Base-by-base conservation (phyloP, 53 echinoderm and acorn worm genomes). In the Holothuria leucospilota region DNA sequence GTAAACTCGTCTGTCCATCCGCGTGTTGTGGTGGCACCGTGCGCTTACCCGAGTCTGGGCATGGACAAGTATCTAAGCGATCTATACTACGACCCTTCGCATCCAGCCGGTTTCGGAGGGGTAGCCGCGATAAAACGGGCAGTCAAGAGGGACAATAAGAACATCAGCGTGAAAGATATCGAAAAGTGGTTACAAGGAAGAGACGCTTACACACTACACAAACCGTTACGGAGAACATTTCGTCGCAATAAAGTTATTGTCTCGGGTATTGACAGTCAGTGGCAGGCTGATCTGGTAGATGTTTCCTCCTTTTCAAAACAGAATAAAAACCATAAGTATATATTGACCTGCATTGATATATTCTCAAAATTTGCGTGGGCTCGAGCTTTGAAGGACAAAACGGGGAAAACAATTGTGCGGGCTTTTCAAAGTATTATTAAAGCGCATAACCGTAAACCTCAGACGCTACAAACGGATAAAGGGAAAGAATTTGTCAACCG, bases 301-400 rank as follows among this genome's bases (percentile, higher is more conserved):
- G 71, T 85, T 14, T 40, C 61, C 0, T 13, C 62, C 6, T 84
- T 89, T 20, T 40, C 39, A 12, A 70, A 82, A 14, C 34, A 83
- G 1, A 89, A 89, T 30, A 89, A 71, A 84, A 71, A 83, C 2
- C 56, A 26, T 21, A 23, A 53, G 20, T 89, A 83, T 53, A 71
- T 89, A 29, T 42, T 95, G 84, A 91, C 93, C 13, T 85, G 88
- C 38, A 92, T 89, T 8, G 91, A 94, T 66, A 75, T 92, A n/a
- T n/a, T n/a, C n/a, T n/a, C n/a, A n/a, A n/a, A n/a, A n/a, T n/a
- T n/a, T n/a, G n/a, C n/a, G n/a, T 94, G 90, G 82, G 94, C 88
- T 0, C 24, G 66, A 28, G 84, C 89, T 61, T 46, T 91, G 61
- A 91, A 91, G 62, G 72, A 94, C 53, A 86, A 86, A 40, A 68